Evolutionary conservation across 2,797 vertebrate genomes (phyloP), one percentile per base, ranked within the genome.

Genomic region (Silurus lanzhouensis): DNA sequence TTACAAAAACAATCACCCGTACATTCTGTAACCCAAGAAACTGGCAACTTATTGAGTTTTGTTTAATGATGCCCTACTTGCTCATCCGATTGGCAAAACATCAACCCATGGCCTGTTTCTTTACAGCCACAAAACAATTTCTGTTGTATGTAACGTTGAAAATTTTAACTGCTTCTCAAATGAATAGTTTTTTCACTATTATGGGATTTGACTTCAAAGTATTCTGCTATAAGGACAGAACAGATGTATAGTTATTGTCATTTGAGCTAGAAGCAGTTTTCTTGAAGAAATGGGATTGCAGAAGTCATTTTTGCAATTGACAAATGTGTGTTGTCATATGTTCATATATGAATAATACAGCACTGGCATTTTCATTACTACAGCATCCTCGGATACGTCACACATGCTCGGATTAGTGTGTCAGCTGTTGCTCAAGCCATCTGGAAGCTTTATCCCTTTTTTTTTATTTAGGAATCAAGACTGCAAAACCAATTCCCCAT

Each of bases 341-440:
- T 75, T 75, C 71, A 63, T 20, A 75, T 75, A 75, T 52, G 81
- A 83, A 72, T 83, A 46, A 83, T 25, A 44, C 68, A 83, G 60
- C 63, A 8, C 67, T 83, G 81, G 57, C 68, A 83, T 72, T 60
- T 74, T 75, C 70, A 75, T 83, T 67, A 57, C 82, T 63, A 75
- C 44, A 75, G 70, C 63, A 9, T 61, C 44, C 58, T 68, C 74
- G 67, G 63, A 84, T 84, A 46, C 74, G 57, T 63, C 82, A 74
- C 82, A 83, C 63, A 64, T 83, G 58, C 55, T 74, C 52, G 22
- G 70, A 74, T 84, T 84, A 84, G 63, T 67, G 57, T 68, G 72
- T 77, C 72, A 84, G 72, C 25, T 27, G n/a, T 84, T 38, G 83
- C 72, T 55, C 61, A 44, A 84, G 63, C 83, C 72, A 84, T 76